Base-by-base conservation (phyloP, 2,113 vertebrate species). In the Numida meleagris region DNA sequence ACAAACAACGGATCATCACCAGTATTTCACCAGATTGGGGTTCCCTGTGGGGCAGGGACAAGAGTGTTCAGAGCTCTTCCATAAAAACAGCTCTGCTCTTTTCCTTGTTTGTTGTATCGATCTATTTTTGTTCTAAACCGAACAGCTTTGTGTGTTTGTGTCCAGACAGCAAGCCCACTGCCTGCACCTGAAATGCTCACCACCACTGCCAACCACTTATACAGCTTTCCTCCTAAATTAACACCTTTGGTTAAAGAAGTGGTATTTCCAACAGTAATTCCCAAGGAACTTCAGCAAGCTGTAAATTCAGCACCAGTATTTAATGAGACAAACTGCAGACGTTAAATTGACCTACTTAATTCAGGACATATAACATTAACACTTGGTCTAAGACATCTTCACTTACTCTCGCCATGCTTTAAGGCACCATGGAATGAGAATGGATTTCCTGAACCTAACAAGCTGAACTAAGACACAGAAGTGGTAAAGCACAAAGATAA, bases 201-300 rank as follows among this genome's bases (percentile, higher is more conserved):
- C 8, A 6, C 31, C 79, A 65, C 11, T 0, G 0, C 7, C 7
- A 29, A 34, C 34, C 21, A 13, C 0, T 0, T 12, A 13, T 19
- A 50, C 14, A 57, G 59, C 57, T 53, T 15, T 21, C 6, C 18
- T 29, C 16, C 27, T 36, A 34, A 82, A 88, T 4, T 34, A 89
- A 40, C 4, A 23, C 3, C 73, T 70, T 53, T 31, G 23, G 34
- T 38, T 10, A 53, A 6, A 61, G 13, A 27, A 88, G 14, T 8
- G 18, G 16, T 36, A 57, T 61, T 82, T 85, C 43, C 59, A 80
- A n/a, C 23, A 77, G 24, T 42, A 55, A 15, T 7, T 36, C n/a
- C 53, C n/a, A 36, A 45, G 18, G 36, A 29, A 19, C 51, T 72
- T 57, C 5, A 58, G 36, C 63, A 70, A 59, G 12, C 4, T 74